phyloP scores from a whole-genome alignment of 2,888 invertebrate genomes.

The Embidobia sp. region DNA sequence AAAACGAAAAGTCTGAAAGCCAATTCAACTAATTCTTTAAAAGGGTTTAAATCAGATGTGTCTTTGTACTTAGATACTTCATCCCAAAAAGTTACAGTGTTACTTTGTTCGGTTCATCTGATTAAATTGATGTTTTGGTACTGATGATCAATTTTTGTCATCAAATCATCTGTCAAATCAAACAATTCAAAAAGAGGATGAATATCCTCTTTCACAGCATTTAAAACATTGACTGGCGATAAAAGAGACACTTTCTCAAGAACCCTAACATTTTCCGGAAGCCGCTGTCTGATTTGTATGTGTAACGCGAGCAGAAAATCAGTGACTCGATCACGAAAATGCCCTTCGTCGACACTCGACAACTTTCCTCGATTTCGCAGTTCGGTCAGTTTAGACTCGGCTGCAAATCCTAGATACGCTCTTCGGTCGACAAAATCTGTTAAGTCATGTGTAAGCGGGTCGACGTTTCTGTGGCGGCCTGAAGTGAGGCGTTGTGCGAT shows the following conservation, averaged over 20 bases:
- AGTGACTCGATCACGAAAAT: not conserved
- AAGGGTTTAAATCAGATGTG: conserved; percentile 8
- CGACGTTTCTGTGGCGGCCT: not conserved
- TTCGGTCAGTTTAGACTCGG: conserved; percentile 10
- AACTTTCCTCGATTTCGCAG: not conserved
- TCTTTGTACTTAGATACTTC: conserved; percentile 1
- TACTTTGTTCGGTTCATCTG: not conserved
- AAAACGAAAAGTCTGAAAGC: not conserved
- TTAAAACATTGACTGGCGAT: not conserved
- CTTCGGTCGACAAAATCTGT: not conserved
- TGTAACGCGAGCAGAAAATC: not conserved
- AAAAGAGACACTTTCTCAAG: conserved; percentile 13
- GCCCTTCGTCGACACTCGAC: not conserved
- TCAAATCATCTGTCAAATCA: not conserved
- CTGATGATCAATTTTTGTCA: conserved; percentile 1
- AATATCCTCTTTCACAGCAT: not conserved
- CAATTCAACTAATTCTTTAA: not conserved
- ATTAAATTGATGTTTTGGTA: not conserved
- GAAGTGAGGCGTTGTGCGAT: not conserved
- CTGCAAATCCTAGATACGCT: conserved; percentile 1
- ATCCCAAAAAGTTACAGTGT: conserved; percentile 1
- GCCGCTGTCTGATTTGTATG: conserved; percentile 9
- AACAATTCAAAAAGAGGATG: not conserved
- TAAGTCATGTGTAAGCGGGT: not conserved
- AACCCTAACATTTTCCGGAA: conserved; percentile 13